phyloP scores from a whole-genome alignment of 1,140 invertebrate species.

The Mercenaria mercenaria region DNA sequence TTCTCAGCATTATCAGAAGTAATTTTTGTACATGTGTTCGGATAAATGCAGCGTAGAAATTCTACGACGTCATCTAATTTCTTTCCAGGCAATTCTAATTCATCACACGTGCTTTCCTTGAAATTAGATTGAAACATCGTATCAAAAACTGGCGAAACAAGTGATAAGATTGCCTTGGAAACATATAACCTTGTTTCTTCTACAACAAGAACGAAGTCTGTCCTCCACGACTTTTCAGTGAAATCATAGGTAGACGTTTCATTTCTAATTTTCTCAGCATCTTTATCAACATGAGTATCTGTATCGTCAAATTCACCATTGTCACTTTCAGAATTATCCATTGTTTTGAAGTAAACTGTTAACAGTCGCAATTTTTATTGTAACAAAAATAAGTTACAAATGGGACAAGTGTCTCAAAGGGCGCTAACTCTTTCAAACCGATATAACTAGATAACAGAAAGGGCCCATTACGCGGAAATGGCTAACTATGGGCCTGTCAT shows the following conservation, averaged over 20 bases:
- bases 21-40: not conserved
- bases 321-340: too few relatives aligned
- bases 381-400: too few relatives aligned
- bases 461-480: too few relatives aligned
- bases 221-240: not conserved
- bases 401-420: too few relatives aligned
- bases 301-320: too few relatives aligned
- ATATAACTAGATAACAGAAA: too few relatives aligned
- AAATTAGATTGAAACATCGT: not conserved
- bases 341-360: too few relatives aligned
- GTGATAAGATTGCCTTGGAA: not conserved
- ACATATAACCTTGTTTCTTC: not conserved
- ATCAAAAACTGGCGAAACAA: slow-evolving; percentile 8
- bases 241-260: not conserved
- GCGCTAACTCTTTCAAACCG: too few relatives aligned
- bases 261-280: not conserved
- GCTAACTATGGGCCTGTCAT: too few relatives aligned
- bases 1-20: not conserved
- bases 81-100: not conserved
- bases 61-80: not conserved
- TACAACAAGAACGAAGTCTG: not conserved
- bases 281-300: too few relatives aligned
- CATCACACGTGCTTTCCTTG: not conserved
- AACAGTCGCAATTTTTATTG: too few relatives aligned
- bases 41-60: slow-evolving; percentile 22